Conservation (phyloP, 2,888 invertebrate genomes). For the Acrobasis consociella region DNA sequence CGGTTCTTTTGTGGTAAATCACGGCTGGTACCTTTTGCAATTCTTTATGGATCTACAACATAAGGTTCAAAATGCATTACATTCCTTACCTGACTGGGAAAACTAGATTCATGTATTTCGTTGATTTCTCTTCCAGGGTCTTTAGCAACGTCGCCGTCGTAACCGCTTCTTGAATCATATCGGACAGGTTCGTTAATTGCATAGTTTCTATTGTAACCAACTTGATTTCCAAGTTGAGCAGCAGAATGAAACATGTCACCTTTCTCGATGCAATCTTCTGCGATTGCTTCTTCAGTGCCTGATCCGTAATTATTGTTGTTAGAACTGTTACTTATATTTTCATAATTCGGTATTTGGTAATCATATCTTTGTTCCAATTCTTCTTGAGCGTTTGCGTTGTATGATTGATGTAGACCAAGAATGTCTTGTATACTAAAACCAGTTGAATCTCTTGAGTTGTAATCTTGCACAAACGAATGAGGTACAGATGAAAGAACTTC, state of each 20-base stretch:
- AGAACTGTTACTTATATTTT: slow-evolving; percentile 68
- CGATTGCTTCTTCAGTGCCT: slow-evolving; percentile 56
- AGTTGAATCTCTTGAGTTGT: slow-evolving; percentile 75
- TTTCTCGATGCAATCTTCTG: slow-evolving; percentile 55
- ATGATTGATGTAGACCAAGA: slow-evolving; percentile 70
- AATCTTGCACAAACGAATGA: slow-evolving; percentile 67
- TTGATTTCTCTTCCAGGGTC: slow-evolving; percentile 58
- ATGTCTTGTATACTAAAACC: slow-evolving; percentile 79
- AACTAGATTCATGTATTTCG: slow-evolving; percentile 62
- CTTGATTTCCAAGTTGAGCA: slow-evolving; percentile 52
- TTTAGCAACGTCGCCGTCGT: slow-evolving; percentile 53
- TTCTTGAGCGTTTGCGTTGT: slow-evolving; percentile 52
- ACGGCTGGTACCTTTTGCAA: slow-evolving; percentile 36
- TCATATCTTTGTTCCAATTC: slow-evolving; percentile 62
- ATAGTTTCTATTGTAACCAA: slow-evolving; percentile 58
- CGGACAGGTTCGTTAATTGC: slow-evolving; percentile 57
- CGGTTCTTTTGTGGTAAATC: slow-evolving; percentile 71
- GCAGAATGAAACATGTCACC: slow-evolving; percentile 45
- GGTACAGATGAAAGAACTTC: slow-evolving; percentile 60
- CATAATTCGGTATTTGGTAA: slow-evolving; percentile 67
- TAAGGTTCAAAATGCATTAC: slow-evolving; percentile 45
- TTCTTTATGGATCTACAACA: slow-evolving; percentile 31
- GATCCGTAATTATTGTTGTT: slow-evolving; percentile 59
- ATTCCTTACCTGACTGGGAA: slow-evolving; percentile 63
- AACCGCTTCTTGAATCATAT: slow-evolving; percentile 59